phyloP scores from a whole-genome alignment of 2,888 invertebrate genomes.

The Perdita meconis region DNA sequence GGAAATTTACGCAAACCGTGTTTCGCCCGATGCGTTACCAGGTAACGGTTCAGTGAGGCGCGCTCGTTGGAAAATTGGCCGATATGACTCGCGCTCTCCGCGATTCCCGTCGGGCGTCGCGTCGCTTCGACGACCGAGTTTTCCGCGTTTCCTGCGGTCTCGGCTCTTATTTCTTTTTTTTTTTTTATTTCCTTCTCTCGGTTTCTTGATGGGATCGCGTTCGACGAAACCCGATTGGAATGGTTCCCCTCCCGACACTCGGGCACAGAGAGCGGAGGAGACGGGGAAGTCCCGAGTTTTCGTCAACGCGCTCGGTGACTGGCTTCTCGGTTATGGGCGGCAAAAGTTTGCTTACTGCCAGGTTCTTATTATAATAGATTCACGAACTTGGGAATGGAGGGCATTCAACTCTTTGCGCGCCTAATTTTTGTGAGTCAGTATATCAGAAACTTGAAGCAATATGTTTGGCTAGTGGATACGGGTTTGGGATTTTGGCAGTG shows the following conservation, averaged over 20 bases:
- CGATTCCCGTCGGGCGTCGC: constrained; percentile 8
- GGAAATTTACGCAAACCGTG: constrained; percentile 66
- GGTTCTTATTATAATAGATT: not conserved
- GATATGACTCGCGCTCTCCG: constrained; percentile 20
- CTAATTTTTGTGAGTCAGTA: too few relatives aligned
- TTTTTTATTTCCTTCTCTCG: too few relatives aligned
- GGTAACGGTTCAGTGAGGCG: constrained; percentile 64
- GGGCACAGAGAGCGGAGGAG: constrained; percentile 5
- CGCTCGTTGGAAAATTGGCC: constrained; percentile 63
- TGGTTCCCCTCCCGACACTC: constrained; percentile 4
- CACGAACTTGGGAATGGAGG: too few relatives aligned
- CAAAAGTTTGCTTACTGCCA: not conserved
- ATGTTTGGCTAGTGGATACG: too few relatives aligned
- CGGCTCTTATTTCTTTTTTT: not conserved
- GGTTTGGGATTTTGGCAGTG: too few relatives aligned
- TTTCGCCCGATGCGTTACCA: constrained; percentile 58
- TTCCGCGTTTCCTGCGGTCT: constrained; percentile 22
- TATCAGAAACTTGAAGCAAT: too few relatives aligned
- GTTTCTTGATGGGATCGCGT: constrained; percentile 14
- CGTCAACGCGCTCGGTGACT: not conserved
- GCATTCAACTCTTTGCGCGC: too few relatives aligned
- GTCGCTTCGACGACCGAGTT: constrained; percentile 15
- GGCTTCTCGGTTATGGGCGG: not conserved
- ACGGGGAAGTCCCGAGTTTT: not conserved
- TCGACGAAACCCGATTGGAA: constrained; percentile 10